phyloP scores from a whole-genome alignment of 2,113 vertebrate species.

The Prionailurus viverrinus region DNA sequence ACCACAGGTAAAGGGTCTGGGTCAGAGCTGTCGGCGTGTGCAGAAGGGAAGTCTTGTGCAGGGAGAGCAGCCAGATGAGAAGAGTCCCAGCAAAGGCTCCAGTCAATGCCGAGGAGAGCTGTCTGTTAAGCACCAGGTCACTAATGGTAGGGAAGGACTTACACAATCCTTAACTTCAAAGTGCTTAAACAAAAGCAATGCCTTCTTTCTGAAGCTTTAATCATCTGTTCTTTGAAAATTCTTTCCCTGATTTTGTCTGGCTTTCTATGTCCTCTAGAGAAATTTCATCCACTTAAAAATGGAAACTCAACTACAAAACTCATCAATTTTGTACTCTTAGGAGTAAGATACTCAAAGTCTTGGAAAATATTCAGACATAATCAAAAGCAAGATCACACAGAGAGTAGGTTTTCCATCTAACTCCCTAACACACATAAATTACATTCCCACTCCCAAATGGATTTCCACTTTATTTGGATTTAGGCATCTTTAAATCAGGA shows the following conservation, averaged over 20 bases:
- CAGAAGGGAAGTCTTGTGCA: not conserved
- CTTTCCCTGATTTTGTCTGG: not conserved
- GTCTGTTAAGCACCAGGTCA: not conserved
- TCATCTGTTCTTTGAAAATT: constrained; percentile 40
- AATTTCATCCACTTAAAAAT: constrained; percentile 29
- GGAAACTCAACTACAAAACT: constrained; percentile 45
- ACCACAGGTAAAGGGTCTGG: not conserved
- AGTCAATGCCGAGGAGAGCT: not conserved
- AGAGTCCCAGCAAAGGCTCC: not conserved
- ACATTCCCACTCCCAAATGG: not conserved
- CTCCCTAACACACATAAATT: not conserved
- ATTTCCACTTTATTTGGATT: not conserved
- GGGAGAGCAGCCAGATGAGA: not conserved
- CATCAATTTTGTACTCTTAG: not conserved
- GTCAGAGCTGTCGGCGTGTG: not conserved
- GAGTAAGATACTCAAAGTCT: not conserved
- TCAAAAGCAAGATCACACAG: constrained; percentile 32
- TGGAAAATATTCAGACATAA: constrained; percentile 6
- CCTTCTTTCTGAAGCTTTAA: constrained; percentile 13
- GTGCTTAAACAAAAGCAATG: not conserved
- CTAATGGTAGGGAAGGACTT: not conserved
- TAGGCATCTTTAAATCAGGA: not conserved
- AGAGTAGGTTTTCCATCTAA: not conserved
- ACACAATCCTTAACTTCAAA: not conserved
- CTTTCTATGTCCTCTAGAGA: not conserved